Base-by-base conservation (phyloP, 1,140 invertebrate genomes). In the Sycophaga agraensis region DNA sequence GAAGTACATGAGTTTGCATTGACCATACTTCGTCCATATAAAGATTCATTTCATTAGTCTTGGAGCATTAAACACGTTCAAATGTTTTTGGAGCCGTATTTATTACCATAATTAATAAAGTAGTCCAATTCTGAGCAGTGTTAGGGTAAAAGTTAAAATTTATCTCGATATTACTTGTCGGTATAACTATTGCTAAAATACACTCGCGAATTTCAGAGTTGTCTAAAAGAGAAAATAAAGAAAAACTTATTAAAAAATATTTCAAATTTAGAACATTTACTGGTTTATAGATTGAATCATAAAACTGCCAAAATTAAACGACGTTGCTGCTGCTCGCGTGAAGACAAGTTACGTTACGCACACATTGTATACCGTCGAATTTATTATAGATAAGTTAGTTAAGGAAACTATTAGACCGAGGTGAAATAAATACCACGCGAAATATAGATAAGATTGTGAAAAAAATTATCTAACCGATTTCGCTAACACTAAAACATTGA, bases 311-410 rank as follows among this genome's bases (percentile, higher is more conserved):
- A 46, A 26, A 46, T 26, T 46, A n/a, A 4, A 24, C 16, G 14
- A 46, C 5, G 12, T 46, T 17, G n/a, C 4, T 4, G 5, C 11
- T 31, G 11, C 26, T 48, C 42, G 19, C 3, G 14, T 39, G 14
- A 14, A 6, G 28, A 39, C 5, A 14, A 9, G 35, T 51, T 22
- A 34, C 17, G 19, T 24, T 56, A 35, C 42, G 42, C 42, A 56
- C 54, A 43, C 17, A 22, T 8, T 43, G 28, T 34, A 56, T 22
- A 56, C 54, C 54, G 54, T 46, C 19, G 11, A 35, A 34, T 56
- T 43, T 53, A 53, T 24, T 53, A 40, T 24, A n/a, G n/a, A n/a
- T n/a, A n/a, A n/a, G n/a, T n/a, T n/a, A n/a, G n/a, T n/a, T n/a
- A n/a, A n/a, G n/a, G n/a, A n/a, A n/a, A n/a, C n/a, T n/a, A n/a